phyloP scores from a whole-genome alignment of 2,113 vertebrate species.

The Chitala chitala region DNA sequence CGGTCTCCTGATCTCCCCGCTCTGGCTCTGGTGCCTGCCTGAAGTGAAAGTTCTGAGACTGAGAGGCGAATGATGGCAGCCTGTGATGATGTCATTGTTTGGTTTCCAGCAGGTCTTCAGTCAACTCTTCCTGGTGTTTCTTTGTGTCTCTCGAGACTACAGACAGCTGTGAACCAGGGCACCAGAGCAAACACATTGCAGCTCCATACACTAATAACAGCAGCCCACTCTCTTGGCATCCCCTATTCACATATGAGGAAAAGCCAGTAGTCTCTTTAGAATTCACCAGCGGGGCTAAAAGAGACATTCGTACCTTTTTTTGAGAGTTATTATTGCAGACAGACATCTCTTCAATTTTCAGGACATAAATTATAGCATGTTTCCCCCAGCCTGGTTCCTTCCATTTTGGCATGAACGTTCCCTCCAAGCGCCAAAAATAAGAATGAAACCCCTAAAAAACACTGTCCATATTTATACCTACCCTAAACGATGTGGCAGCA shows the following conservation, averaged over 20 bases:
- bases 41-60: constrained; percentile 31
- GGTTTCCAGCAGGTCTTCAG: no score
- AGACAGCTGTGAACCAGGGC: constrained; percentile 26
- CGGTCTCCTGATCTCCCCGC: background rate
- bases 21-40: background rate
- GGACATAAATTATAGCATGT: constrained; percentile 54
- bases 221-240: constrained; percentile 25
- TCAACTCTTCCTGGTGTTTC: constrained; percentile 10
- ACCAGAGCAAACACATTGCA: constrained; percentile 31
- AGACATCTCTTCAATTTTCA: constrained; percentile 53
- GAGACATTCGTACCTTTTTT: constrained; percentile 41
- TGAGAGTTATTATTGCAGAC: no score
- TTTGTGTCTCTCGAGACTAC: constrained; percentile 15
- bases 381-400: constrained; percentile 54
- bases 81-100: no score
- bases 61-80: no score
- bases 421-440: constrained; percentile 52
- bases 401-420: constrained; percentile 47
- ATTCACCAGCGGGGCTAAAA: constrained; percentile 33
- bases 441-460: constrained; percentile 53
- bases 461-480: constrained; percentile 49
- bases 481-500: constrained; percentile 53
- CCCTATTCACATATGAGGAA: constrained; percentile 20
- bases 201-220: constrained; percentile 18
- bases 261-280: constrained; percentile 35